Conservation (phyloP, 2,888 invertebrate genomes). For the Dasypolia templi region DNA sequence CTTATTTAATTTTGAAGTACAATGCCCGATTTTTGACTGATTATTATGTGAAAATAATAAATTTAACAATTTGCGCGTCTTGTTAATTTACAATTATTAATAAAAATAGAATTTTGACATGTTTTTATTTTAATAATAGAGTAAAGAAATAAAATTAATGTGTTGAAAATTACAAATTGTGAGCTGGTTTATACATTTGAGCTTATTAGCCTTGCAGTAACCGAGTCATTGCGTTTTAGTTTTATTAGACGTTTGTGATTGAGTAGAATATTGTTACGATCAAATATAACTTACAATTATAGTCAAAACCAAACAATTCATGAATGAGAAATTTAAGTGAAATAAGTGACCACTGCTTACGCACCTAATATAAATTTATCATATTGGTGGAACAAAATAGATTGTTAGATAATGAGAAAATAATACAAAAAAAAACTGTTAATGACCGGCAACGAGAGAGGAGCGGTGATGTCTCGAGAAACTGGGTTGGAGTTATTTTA, state of each 20-base stretch:
- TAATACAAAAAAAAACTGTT: background rate
- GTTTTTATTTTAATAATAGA: background rate
- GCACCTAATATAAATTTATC: background rate
- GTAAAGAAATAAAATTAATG: slow-evolving; percentile 1
- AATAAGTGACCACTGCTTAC: background rate
- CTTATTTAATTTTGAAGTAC: slow-evolving; percentile 46
- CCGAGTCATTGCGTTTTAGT: background rate
- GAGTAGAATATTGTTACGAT: background rate
- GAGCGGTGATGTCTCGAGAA: no score
- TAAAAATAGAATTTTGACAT: background rate
- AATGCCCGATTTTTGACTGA: slow-evolving; percentile 22
- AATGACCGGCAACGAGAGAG: background rate
- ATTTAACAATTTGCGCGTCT: slow-evolving; percentile 9
- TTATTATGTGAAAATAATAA: slow-evolving; percentile 32
- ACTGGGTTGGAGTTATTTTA: background rate
- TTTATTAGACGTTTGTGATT: background rate
- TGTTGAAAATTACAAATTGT: background rate
- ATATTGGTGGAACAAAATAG: background rate
- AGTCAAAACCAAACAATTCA: background rate
- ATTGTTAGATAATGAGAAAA: background rate
- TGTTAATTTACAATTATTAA: background rate
- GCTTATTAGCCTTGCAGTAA: slow-evolving; percentile 4
- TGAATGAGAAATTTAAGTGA: background rate
- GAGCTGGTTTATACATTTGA: background rate
- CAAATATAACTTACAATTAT: background rate